Evolutionary conservation across 1,140 invertebrate species (phyloP).

Genomic region (Orchesella cincta): DNA sequence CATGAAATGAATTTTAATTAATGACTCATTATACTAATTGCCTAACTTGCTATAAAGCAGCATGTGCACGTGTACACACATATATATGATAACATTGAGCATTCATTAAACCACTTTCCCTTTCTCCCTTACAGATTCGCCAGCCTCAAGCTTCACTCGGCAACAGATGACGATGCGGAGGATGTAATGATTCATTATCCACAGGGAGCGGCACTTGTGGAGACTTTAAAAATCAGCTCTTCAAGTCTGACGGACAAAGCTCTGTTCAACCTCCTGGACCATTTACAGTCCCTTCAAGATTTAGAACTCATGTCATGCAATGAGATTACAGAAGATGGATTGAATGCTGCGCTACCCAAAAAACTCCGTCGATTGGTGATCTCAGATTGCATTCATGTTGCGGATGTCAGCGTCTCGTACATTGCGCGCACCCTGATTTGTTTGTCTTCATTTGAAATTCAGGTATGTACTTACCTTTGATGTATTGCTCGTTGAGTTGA

Average conservation of each 20-base stretch:
- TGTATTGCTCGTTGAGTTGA: too few species aligned
- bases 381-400: constrained; percentile 50
- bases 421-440: constrained; percentile 31
- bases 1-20: too few species aligned
- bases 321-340: constrained; percentile 50
- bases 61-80: too few species aligned
- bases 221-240: constrained; percentile 42
- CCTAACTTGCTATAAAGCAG: too few species aligned
- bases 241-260: constrained; percentile 49
- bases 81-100: too few species aligned
- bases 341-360: constrained; percentile 40
- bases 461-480: constrained; percentile 40
- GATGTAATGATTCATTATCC: constrained; percentile 51
- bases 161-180: constrained; percentile 50
- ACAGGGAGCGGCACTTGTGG: constrained; percentile 46
- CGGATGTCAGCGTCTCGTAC: constrained; percentile 44
- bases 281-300: constrained; percentile 43
- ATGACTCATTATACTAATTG: too few species aligned
- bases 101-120: too few species aligned
- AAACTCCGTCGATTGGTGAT: constrained; percentile 45
- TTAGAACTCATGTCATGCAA: constrained; percentile 49
- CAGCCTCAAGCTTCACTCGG: constrained; percentile 45
- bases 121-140: constrained; percentile 46
- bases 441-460: constrained; percentile 33
- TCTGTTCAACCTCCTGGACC: constrained; percentile 48